These are phyloP conservation scores for Erithacus rubecula DNA, from an alignment of 2,797 vertebrate species.

Conservation along the genomic window DNA sequence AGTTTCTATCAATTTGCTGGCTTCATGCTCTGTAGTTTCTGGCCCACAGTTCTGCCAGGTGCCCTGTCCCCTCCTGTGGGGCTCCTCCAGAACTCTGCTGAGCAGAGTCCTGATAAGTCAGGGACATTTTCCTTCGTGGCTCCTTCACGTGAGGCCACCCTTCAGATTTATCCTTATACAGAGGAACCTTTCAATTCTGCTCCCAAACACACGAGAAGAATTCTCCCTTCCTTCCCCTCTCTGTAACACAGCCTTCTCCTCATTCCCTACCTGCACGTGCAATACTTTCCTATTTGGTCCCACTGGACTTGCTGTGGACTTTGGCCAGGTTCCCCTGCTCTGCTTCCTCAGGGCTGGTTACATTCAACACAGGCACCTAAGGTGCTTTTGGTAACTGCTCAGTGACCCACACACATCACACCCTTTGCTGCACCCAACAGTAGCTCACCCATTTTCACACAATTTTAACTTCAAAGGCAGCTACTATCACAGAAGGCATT, in stretches of 20 bases:
- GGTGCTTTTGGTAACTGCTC: background rate
- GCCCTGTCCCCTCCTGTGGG: background rate
- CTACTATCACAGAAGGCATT: background rate
- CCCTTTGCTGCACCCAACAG: background rate
- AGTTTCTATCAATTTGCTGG: background rate
- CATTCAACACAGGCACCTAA: background rate
- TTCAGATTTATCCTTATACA: background rate
- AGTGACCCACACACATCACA: background rate
- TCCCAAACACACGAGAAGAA: rapidly evolving
- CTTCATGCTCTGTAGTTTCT: background rate
- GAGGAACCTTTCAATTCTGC: background rate
- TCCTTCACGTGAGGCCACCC: background rate
- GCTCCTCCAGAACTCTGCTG: background rate
- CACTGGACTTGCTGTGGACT: background rate
- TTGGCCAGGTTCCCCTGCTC: background rate
- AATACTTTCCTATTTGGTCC: background rate
- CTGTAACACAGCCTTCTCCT: background rate
- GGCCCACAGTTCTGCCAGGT: background rate
- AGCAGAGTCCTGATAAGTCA: background rate
- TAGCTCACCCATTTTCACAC: background rate
- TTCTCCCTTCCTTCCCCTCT: background rate
- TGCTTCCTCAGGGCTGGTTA: background rate
- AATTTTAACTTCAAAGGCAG: background rate
- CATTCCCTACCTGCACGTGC: background rate
- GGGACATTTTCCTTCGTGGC: background rate